Conservation (phyloP, 2,888 invertebrate genomes). For the Andricus quercusramuli region DNA sequence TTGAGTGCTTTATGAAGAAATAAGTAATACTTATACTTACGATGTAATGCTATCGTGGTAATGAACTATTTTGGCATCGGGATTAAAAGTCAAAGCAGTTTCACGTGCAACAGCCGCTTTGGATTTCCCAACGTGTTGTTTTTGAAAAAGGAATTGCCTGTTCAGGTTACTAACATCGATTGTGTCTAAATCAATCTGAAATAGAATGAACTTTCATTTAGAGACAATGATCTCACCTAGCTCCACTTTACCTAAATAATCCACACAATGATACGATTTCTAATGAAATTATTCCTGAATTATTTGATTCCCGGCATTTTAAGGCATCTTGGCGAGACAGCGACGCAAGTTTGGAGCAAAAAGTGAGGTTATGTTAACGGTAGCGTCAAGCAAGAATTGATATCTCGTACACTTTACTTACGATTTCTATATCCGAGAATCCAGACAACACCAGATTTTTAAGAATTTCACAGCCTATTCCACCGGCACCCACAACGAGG, state of each 20-base stretch:
- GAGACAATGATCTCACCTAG: background rate
- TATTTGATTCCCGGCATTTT: background rate
- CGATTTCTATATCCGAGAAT: slow-evolving; percentile 95
- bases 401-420: slow-evolving; percentile 80
- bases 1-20: background rate
- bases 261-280: background rate
- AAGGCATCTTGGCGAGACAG: slow-evolving; percentile 11
- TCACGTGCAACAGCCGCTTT: slow-evolving; percentile 96
- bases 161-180: slow-evolving; percentile 99
- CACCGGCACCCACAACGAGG: slow-evolving; percentile 97
- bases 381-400: slow-evolving; percentile 41
- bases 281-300: background rate
- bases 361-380: slow-evolving; percentile 50
- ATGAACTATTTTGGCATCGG: slow-evolving; percentile 91
- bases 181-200: slow-evolving; percentile 98
- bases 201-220: slow-evolving; percentile 63
- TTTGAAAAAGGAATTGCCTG: slow-evolving; percentile 98
- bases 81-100: slow-evolving; percentile 93
- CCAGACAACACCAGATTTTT: slow-evolving; percentile 98
- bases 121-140: slow-evolving; percentile 98
- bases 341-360: slow-evolving; percentile 44
- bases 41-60: slow-evolving; percentile 96
- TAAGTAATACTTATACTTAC: slow-evolving; percentile 82
- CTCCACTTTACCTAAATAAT: background rate
- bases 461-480: slow-evolving; percentile 98